Base-by-base conservation (phyloP, 2,888 invertebrate species). In the Acanthopleura granulata region DNA sequence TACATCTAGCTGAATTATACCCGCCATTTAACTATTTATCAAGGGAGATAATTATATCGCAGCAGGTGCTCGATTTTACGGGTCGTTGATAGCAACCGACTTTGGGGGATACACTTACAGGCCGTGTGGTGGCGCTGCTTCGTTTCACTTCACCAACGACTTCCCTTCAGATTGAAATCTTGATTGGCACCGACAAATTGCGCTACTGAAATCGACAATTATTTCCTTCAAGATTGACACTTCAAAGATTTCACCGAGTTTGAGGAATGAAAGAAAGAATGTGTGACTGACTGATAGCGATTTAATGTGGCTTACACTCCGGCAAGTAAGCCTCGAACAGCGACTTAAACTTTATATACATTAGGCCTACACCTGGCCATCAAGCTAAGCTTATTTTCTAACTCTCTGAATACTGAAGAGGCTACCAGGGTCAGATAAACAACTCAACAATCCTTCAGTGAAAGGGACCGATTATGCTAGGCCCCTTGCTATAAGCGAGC, bases 141-240 rank as follows among this genome's bases (percentile, higher is more conserved):
- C n/a, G 57, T n/a, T 57, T n/a, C 57, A 57, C 57, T 22, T 57
- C 57, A 22, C n/a, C 22, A 57, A 22, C 22, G 18, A 57, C 22
- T 57, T 57, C 57, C 57, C 22, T 27, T 27, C 66, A 66, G 66
- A 66, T 66, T 66, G 15, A 22, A 22, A 66, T 66, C 66, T 66
- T 66, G 66, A 66, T 66, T 66, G 66, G 29, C 66, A 66, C 29
- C 66, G 66, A 66, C 66, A 66, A 66, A 66, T 66, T 66, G 66
- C 29, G 25, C 22, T 27, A 27, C 25, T 66, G 29, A 66, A 66
- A 27, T 66, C 66, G 16, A 66, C 66, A 66, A 66, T 66, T 66
- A 66, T 66, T 66, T 27, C 29, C 66, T 16, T 22, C 27, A 57
- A 18, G 57, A 57, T 22, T 57, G 57, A 57, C 57, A 57, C n/a